Evolutionary conservation across 1,140 invertebrate genomes (phyloP).

Genomic region (Parapsyche elsis): DNA sequence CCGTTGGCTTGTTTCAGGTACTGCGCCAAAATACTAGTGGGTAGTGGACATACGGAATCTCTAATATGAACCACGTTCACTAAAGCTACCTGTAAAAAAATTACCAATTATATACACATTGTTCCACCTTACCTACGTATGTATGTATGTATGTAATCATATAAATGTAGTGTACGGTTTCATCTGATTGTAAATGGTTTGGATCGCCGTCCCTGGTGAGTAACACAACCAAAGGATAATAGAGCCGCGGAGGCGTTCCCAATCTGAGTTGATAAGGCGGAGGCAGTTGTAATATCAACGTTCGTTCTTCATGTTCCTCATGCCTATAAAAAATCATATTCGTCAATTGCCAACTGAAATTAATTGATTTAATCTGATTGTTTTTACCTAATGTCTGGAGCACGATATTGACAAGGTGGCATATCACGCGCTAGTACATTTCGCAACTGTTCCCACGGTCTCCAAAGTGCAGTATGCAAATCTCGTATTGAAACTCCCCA

Average conservation of each 20-base stretch:
- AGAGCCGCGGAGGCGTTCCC: slow-evolving; percentile 76
- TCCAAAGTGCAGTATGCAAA: slow-evolving; percentile 78
- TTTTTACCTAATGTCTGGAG: slow-evolving; percentile 64
- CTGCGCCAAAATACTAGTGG: slow-evolving; percentile 81
- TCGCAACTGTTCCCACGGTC: slow-evolving; percentile 74
- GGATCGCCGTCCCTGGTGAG: slow-evolving; percentile 74
- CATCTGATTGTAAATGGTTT: slow-evolving; percentile 74
- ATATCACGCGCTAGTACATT: slow-evolving; percentile 68
- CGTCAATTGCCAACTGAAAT: too few relatives aligned
- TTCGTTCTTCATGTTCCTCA: slow-evolving; percentile 74
- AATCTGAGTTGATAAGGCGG: slow-evolving; percentile 70
- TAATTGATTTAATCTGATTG: too few relatives aligned
- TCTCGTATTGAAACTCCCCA: slow-evolving; percentile 82
- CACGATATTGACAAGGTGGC: slow-evolving; percentile 62
- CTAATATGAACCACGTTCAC: slow-evolving; percentile 84
- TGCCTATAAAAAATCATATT: slow-evolving; percentile 64
- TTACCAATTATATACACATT: neutral
- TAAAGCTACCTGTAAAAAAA: slow-evolving; percentile 74
- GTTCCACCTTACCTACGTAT: too few relatives aligned
- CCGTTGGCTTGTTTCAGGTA: slow-evolving; percentile 86
- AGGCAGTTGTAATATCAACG: slow-evolving; percentile 71
- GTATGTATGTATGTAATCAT: neutral
- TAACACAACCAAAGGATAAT: slow-evolving; percentile 81
- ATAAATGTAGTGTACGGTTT: slow-evolving; percentile 69
- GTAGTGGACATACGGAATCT: slow-evolving; percentile 79